Evolutionary conservation across 2,113 vertebrate genomes (phyloP).

Genomic region (Ophiodon elongatus): DNA sequence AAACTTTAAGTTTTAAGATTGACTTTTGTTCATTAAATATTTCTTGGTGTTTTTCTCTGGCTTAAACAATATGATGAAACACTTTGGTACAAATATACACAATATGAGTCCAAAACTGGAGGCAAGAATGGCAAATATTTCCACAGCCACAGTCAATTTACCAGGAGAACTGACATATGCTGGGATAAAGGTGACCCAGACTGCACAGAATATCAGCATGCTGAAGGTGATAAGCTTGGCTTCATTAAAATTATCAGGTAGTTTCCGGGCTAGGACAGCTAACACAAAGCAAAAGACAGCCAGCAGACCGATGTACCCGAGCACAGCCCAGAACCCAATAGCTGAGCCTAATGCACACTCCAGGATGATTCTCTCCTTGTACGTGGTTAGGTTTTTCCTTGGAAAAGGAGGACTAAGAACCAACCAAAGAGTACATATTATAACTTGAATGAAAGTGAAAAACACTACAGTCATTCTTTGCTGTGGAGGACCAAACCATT

Average conservation of each 20-base stretch:
- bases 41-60: slow-evolving; percentile 34
- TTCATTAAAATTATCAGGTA: slow-evolving; percentile 45
- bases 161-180: slow-evolving; percentile 35
- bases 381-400: slow-evolving; percentile 66
- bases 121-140: slow-evolving; percentile 35
- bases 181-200: slow-evolving; percentile 24
- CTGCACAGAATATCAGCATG: slow-evolving; percentile 40
- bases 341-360: slow-evolving; percentile 78
- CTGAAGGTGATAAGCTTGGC: slow-evolving; percentile 26
- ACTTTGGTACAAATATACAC: slow-evolving; percentile 32
- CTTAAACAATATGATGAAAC: slow-evolving; percentile 25
- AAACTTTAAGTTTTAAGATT: not conserved
- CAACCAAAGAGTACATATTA: slow-evolving; percentile 80
- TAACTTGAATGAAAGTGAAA: slow-evolving; percentile 71
- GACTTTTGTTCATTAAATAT: slow-evolving; percentile 18
- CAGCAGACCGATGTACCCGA: slow-evolving; percentile 78
- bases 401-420: slow-evolving; percentile 75
- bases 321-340: slow-evolving; percentile 77
- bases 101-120: slow-evolving; percentile 28
- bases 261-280: slow-evolving; percentile 37
- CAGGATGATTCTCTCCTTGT: slow-evolving; percentile 77
- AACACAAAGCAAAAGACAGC: slow-evolving; percentile 57
- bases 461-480: slow-evolving; percentile 77
- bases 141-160: slow-evolving; percentile 31
- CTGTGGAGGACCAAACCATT: slow-evolving; percentile 75